Evolutionary conservation across 2,888 invertebrate genomes (phyloP).

Genomic region (Trichacis sp.): DNA sequence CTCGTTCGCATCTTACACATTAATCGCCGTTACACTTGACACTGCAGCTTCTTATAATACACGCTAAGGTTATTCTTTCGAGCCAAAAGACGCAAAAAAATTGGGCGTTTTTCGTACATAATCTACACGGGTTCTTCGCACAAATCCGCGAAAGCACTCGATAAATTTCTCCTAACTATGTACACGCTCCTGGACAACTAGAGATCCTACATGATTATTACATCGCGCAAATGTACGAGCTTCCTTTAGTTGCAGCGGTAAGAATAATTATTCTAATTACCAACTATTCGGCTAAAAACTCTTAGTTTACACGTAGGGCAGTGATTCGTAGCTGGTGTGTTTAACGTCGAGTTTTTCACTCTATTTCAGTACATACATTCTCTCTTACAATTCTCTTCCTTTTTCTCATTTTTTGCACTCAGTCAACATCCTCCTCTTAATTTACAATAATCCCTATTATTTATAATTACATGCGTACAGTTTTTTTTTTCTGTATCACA

Average conservation of each 20-base stretch:
- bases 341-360: conserved; percentile 48
- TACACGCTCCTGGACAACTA: conserved; percentile 41
- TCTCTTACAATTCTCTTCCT: conserved; percentile 12
- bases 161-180: conserved; percentile 48
- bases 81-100: conserved; percentile 32
- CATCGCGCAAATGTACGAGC: conserved; percentile 45
- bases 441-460: conserved; percentile 57
- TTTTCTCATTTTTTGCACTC: conserved; percentile 18
- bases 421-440: conserved; percentile 39
- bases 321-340: conserved; percentile 68
- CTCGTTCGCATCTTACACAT: too few species aligned
- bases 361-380: conserved; percentile 26
- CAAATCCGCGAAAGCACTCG: conserved; percentile 21
- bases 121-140: too few species aligned
- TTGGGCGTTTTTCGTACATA: conserved; percentile 13
- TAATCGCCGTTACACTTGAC: neutral
- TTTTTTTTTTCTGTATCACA: conserved; percentile 20
- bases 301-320: conserved; percentile 66
- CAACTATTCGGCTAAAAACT: conserved; percentile 45
- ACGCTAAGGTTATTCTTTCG: conserved; percentile 22
- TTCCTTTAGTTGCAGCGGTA: conserved; percentile 39
- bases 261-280: conserved; percentile 45
- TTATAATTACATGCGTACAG: conserved; percentile 51
- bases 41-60: neutral
- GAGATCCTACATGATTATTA: conserved; percentile 53